Base-by-base conservation (phyloP, 2,888 invertebrate genomes). In the Spilosoma lubricipeda region DNA sequence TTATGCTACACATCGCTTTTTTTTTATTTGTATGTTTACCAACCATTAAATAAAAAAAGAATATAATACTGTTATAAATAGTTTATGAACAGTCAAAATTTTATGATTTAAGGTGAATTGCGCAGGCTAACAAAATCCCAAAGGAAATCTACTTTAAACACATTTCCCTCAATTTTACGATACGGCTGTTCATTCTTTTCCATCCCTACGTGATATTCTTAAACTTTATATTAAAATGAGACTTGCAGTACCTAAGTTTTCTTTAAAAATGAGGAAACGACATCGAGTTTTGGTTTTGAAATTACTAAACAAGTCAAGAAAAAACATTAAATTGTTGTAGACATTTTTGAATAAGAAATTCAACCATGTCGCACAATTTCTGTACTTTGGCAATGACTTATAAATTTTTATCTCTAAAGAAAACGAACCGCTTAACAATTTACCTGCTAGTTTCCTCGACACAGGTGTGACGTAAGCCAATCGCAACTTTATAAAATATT, bases 401-500 rank as follows among this genome's bases (percentile, higher is more conserved):
- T 45, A 18, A 45, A 27, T 67, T 8, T 45, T 27, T 18, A 42
- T 27, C 1, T 15, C 45, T 45, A 45, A 45, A 42, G 18, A 18
- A 30, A 67, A 67, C 45, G 27, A 67, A 67, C 27, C 27, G 27
- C 15, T 42, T 27, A 30, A 45, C 52, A n/a, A 71, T 18, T 11
- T 15, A 33, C 56, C 20, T 52, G 52, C 52, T 52, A 27, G 27
- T 45, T 56, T 65, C 2, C 27, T 52, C 13, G 39, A 33, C 66
- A 42, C 66, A 70, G 45, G 65, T 66, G 39, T 20, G 27, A 36
- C 27, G 36, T 15, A 36, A 56, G 27, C 71, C 56, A 66, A 71
- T 66, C 52, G 48, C 4, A 36, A 15, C 33, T 33, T 48, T 65
- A n/a, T 48, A 27, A 52, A 36, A 27, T 33, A 48, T 48, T 33